Percentiles rank a stretch among this genome's conserved stretches.
These are phyloP conservation scores for Saccopteryx bilineata DNA, from an alignment of 2,113 vertebrate species.

Conservation along the genomic window DNA sequence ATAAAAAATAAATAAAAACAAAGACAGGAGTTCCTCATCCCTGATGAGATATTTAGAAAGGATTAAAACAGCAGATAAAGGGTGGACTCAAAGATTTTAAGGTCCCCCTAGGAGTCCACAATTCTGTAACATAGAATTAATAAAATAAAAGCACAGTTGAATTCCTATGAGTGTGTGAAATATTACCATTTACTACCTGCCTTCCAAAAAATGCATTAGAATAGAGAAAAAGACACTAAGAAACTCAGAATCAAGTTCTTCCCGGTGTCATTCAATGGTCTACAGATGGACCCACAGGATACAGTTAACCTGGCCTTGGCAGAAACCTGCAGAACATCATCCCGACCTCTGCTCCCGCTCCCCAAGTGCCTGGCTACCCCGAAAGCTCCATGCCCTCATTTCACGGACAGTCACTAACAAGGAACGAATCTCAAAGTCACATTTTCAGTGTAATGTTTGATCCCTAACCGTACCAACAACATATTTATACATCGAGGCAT, in stretches of 20 bases:
- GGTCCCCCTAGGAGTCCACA: neutral
- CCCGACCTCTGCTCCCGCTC: too few relatives aligned
- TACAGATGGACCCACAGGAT: neutral
- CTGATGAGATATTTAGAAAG: neutral
- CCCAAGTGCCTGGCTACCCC: too few relatives aligned
- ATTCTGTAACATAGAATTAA: neutral
- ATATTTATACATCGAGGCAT: neutral
- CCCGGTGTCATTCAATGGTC: neutral
- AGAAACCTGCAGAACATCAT: neutral
- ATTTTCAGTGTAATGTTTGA: neutral
- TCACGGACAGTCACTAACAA: neutral
- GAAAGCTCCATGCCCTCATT: neutral
- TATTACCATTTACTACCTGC: neutral
- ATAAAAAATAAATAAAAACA: neutral
- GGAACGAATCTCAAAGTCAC: neutral
- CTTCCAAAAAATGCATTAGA: constrained; percentile 3
- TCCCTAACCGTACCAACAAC: neutral
- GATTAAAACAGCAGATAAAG: neutral
- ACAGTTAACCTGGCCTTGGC: neutral
- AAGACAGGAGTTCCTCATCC: neutral
- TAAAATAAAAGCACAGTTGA: constrained; percentile 49
- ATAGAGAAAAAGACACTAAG: neutral
- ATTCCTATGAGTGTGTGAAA: neutral
- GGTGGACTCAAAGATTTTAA: neutral
- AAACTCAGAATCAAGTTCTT: constrained; percentile 22